A percentile compares a stretch with the other conserved stretches of the same genome.
Evolutionary conservation across 2,888 invertebrate species (phyloP).

Genomic region (Mythimna vitellina): DNA sequence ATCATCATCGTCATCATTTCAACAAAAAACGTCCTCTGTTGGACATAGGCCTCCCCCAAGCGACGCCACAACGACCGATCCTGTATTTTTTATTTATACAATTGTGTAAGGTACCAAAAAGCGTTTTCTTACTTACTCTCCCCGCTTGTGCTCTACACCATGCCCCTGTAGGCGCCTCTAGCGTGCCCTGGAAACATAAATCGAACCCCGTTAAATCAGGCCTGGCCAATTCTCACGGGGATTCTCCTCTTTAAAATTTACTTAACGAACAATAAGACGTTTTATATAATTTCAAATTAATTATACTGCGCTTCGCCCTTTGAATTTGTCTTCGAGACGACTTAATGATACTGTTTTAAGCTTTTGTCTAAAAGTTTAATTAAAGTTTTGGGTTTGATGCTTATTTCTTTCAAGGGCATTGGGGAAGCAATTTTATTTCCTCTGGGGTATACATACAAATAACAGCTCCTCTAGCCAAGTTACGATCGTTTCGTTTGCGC

Average conservation of each 20-base stretch:
- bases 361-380: slow-evolving; percentile 31
- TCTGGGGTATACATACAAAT: no score
- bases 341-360: slow-evolving; percentile 46
- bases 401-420: not conserved
- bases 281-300: slow-evolving; percentile 65
- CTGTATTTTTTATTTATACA: no score
- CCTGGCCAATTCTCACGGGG: slow-evolving; percentile 80
- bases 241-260: slow-evolving; percentile 80
- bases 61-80: no score
- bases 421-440: not conserved
- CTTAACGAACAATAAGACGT: slow-evolving; percentile 76
- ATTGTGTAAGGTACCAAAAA: no score
- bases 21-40: no score
- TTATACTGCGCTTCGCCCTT: slow-evolving; percentile 42
- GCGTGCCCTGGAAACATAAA: slow-evolving; percentile 82
- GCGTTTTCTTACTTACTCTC: not conserved
- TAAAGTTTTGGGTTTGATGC: slow-evolving; percentile 5
- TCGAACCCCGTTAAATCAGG: slow-evolving; percentile 84
- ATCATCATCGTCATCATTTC: no score
- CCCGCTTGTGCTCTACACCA: slow-evolving; percentile 52
- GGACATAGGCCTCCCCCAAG: no score
- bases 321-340: slow-evolving; percentile 41
- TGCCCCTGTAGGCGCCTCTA: slow-evolving; percentile 65
- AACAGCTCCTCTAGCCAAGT: no score
- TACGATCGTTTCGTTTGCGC: no score